Base-by-base conservation (phyloP, 2,113 vertebrate genomes). In the Xenopus borealis region DNA sequence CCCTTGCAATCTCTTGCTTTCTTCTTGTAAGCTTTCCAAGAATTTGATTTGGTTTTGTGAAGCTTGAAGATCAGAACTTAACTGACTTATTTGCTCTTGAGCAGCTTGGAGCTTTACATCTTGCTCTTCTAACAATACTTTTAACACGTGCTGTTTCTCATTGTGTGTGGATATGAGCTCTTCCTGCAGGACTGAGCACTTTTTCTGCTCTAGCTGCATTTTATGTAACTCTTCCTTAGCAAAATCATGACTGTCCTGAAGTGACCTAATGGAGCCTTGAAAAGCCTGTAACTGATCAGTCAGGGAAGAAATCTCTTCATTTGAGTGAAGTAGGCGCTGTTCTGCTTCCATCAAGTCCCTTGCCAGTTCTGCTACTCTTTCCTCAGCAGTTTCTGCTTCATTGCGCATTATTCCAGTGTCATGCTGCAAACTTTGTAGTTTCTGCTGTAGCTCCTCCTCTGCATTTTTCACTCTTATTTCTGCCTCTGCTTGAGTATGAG, bases 351-450 rank as follows among this genome's bases (percentile, higher is more conserved):
- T 81, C 72, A 99, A 84, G 85, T 99, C 97, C 45, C 80, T 85
- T 8, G 97, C 97, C 82, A 99, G 80, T 78, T 99, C 97, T 0
- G 95, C 96, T 63, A 99, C 97, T 81, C 97, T 91, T 82, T 97
- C 97, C 81, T 96, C 94, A 0, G 96, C 96, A 0, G 89, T 98
- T 85, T 99, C 97, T 0, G 96, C 93, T 86, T 99, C 95, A 0
- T 94, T 97, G 30, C 97, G 88, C 90, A 97, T 89, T 83, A 99
- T 90, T 0, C 97, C 95, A 1, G 93, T 93, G 66, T 98, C 95
- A 75, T 96, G 97, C 20, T 86, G 92, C 59, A 98, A 86, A 74
- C 94, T 90, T 7, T 89, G 89, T 40, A 98, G 58, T 62, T 98
- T 95, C 80, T 94, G 93, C n/a, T 7, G 79, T 52, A 92, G 82